Percentiles rank a stretch among this genome's conserved stretches.
phyloP scores from a whole-genome alignment of 2,888 invertebrate genomes.

The Steinernema hermaphroditum region DNA sequence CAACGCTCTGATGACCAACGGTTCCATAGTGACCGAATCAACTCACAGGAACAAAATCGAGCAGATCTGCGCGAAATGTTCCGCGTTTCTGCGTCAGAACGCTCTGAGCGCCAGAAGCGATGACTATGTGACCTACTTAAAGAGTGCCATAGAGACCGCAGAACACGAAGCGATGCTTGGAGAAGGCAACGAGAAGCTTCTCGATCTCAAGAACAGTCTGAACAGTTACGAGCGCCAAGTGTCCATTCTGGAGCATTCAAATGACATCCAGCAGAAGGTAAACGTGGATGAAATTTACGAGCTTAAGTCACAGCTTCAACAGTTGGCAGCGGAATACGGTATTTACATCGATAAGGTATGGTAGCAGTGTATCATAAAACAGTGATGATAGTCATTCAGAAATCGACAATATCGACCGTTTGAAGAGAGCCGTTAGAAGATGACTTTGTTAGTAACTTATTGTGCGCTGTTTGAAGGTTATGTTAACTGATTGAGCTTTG shows the following conservation, averaged over 20 bases:
- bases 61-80: conserved; percentile 19
- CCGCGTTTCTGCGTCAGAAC: conserved; percentile 34
- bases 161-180: background rate
- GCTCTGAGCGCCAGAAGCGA: conserved; percentile 36
- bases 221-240: background rate
- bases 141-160: background rate
- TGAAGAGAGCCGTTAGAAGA: too few relatives aligned
- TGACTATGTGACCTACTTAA: conserved; percentile 31
- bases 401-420: too few relatives aligned
- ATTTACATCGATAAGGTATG: too few relatives aligned
- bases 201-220: background rate
- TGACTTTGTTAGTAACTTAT: too few relatives aligned
- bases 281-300: too few relatives aligned
- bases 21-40: background rate
- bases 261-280: too few relatives aligned
- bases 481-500: too few relatives aligned
- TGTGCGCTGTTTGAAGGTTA: too few relatives aligned
- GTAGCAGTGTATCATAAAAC: too few relatives aligned
- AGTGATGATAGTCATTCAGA: too few relatives aligned
- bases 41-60: conserved; percentile 32
- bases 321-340: too few relatives aligned
- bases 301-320: too few relatives aligned
- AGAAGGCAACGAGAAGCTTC: background rate
- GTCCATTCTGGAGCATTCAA: background rate
- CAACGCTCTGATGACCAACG: background rate